Evolutionary conservation across 2,888 invertebrate genomes (phyloP).

Genomic region (Herminia tarsipennalis): DNA sequence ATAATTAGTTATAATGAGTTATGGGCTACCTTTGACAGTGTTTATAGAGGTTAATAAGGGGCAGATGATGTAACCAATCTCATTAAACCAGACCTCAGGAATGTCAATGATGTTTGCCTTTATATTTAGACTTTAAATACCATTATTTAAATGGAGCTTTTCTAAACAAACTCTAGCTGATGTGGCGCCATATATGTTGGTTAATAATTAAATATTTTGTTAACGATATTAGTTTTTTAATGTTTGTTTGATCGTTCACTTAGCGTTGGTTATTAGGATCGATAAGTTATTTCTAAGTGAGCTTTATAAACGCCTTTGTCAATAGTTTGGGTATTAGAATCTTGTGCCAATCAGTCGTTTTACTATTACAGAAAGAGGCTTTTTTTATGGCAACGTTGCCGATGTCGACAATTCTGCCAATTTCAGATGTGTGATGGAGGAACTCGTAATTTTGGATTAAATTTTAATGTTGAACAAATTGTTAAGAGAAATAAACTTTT

Average conservation of each 20-base stretch:
- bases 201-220: constrained; percentile 10
- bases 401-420: too few relatives aligned
- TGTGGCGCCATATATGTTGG: constrained; percentile 16
- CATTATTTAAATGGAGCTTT: constrained; percentile 24
- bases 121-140: constrained; percentile 29
- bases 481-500: too few relatives aligned
- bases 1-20: constrained; percentile 76
- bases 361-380: too few relatives aligned
- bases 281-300: too few relatives aligned
- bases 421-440: too few relatives aligned
- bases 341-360: too few relatives aligned
- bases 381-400: too few relatives aligned
- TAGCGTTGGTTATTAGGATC: too few relatives aligned
- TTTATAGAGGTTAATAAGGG: constrained; percentile 76
- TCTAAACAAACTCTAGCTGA: not conserved
- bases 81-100: constrained; percentile 17
- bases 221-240: constrained; percentile 11
- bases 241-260: constrained; percentile 1
- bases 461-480: too few relatives aligned
- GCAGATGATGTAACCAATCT: constrained; percentile 42
- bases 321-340: too few relatives aligned
- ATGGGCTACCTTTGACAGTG: constrained; percentile 60
- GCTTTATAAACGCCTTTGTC: too few relatives aligned
- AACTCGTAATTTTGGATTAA: too few relatives aligned
- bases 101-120: constrained; percentile 30